Evolutionary conservation across 2,797 vertebrate species (phyloP), one percentile per base, ranked within the genome.

Genomic region (Glyptemys insculpta): DNA sequence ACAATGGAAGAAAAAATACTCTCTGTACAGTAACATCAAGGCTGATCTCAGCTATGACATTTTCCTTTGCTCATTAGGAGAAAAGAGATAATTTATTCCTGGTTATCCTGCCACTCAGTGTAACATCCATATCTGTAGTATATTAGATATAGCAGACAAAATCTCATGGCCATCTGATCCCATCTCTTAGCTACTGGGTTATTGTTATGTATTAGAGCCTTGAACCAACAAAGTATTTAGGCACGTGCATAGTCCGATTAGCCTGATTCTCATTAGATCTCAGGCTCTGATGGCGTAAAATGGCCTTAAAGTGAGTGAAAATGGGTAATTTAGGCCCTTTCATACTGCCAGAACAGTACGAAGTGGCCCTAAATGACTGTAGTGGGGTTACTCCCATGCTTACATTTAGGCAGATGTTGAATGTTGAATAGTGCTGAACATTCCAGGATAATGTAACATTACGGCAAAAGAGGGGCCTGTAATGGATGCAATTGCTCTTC

Each of bases 101-200:
- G 65, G 52, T n/a, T 74, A 83, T 82, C 65, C 53, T 54, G 76
- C 82, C 91, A 87, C 57, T 86, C 76, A 79, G 50, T 25, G 41
- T 85, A 89, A 86, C 0, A 90, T 31, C 83, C 41, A 85, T 92
- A 84, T 89, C 86, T 92, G 90, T 12, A 89, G n/a, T 12, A 88
- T 10, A 88, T 19, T 34, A 12, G 19, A 74, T 12, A 41, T 37
- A 37, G 68, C 93, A 90, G 34, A 44, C 27, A 29, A 83, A 52
- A 79, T n/a, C 85, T 91, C 47, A 85, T 56, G 27, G 59, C 21
- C 85, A 2, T 82, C 83, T 87, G n/a, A 62, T 62, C 19, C 34
- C 31, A 78, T 86, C 91, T 90, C 47, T 23, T 74, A 37, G 37
- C n/a, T 37, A 72, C n/a, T 23, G 19, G 11, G 8, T 34, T 62